Evolutionary conservation across 2,888 invertebrate genomes (phyloP), one percentile per base, ranked within the genome.

Genomic region (Pediacus dermestoides): DNA sequence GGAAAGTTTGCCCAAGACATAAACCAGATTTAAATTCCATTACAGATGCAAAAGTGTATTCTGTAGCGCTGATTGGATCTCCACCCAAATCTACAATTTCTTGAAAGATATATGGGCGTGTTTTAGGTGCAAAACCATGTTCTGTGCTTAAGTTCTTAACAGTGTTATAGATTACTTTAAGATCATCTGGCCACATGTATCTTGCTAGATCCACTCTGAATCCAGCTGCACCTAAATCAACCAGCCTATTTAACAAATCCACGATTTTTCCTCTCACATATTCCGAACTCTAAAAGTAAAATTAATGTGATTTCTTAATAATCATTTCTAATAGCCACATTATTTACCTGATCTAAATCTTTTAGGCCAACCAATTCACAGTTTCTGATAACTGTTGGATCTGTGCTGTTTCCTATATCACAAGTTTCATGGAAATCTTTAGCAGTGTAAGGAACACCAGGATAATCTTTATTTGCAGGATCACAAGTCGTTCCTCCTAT

Each of bases 11-110:
- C 9, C 77, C 75, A 1, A 85, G 36, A 51, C 80, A 76, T 13
- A 61, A 44, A 12, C 77, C 76, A 37, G 66, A 74, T 66, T 57
- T 71, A 60, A 92, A 91, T 64, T 92, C 93, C 0, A 90, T 88
- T n/a, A 91, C 87, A 1, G 81, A 61, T 0, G 74, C 78, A 1
- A 74, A 45, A 1, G 56, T 67, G 50, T 76, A 75, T 26, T 74
- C 70, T 3, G 50, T 48, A 9, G 67, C 68, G 18, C 65, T 64
- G 30, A 76, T 62, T 4, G 67, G 70, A 51, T 75, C 72, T 8
- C 43, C 43, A 53, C 61, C 62, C 2, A 81, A 71, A 57, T 87
- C 87, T 41, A 87, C 85, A 4, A 88, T 88, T 69, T 86, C 86
- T 61, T 85, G 85, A 61, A 71, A 81, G 54, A 84, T 76, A 63